Evolutionary conservation across 2,113 vertebrate species (phyloP).

Genomic region (Hippocampus mohnikei): DNA sequence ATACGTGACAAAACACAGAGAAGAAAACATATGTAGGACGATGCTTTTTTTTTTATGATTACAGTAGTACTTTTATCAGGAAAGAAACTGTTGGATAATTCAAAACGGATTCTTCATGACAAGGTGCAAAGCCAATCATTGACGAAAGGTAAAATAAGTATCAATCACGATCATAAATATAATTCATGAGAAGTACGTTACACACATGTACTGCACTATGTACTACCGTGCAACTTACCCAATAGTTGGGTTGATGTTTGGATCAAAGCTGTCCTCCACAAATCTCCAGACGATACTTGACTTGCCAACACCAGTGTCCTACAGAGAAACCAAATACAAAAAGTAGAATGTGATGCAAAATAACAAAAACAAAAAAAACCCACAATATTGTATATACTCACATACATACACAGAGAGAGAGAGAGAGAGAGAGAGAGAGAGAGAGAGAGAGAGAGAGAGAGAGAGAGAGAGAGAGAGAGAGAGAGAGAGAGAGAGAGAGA

Average conservation of each 20-base stretch:
- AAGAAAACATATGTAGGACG: not conserved
- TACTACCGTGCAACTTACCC: constrained; percentile 73
- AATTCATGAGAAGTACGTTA: not conserved
- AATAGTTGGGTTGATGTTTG: constrained; percentile 97
- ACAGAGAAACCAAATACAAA: constrained; percentile 33
- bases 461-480: too few species aligned
- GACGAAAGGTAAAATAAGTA: not conserved
- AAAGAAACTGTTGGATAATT: not conserved
- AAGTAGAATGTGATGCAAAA: not conserved
- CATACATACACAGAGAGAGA: too few species aligned
- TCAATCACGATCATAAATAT: not conserved
- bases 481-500: too few species aligned
- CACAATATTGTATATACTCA: too few species aligned
- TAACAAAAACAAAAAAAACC: too few species aligned
- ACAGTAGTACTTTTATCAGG: not conserved
- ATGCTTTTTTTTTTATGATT: not conserved
- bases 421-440: too few species aligned
- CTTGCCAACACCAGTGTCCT: constrained; percentile 95
- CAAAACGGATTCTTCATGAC: not conserved
- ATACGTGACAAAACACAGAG: not conserved
- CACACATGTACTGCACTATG: too few species aligned
- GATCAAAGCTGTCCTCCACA: constrained; percentile 95
- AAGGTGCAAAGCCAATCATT: not conserved
- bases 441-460: too few species aligned
- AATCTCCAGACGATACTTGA: constrained; percentile 95